Evolutionary conservation across 2,888 invertebrate species (phyloP), one percentile per base, ranked within the genome.

Genomic region (Chalcis sispes): DNA sequence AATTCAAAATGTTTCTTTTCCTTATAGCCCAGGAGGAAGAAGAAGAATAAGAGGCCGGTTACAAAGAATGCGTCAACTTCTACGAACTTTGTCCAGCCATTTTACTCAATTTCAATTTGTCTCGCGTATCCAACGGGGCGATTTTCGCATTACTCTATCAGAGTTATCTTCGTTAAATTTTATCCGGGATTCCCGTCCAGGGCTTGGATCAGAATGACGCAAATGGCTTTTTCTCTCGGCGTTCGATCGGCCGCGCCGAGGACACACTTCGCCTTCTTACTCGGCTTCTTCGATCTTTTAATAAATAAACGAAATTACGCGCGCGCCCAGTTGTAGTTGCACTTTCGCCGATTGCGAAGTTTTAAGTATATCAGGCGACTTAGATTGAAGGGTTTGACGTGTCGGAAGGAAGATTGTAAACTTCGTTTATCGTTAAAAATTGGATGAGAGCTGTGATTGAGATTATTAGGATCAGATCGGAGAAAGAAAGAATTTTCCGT

Each of bases 131-230:
- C 23, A 7, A 4, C 32, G 32, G 18, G 32, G 10, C 56, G 27
- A 15, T 56, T 36, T 32, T 10, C 54, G 8, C 27, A 15, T n/a
- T n/a, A n/a, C 5, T 3, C 3, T 23, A 40, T 23, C 52, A 18
- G 36, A 65, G 52, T 67, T 67, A 67, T 67, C 56, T 67, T 67
- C 36, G 40, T 56, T 67, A 67, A 59, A 54, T 42, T 73, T 67
- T 67, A 73, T 67, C 59, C 40, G n/a, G 32, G 27, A 40, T 65
- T 40, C 29, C 48, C 61, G 36, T 61, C 13, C 36, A n/a, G n/a
- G n/a, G n/a, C n/a, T n/a, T n/a, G n/a, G n/a, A n/a, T n/a, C n/a
- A 48, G n/a, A 15, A 1, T 15, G 54, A 54, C 23, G n/a, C 42
- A n/a, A 27, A n/a, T 15, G 10, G 27, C 7, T 15, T 7, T 32